Conservation (phyloP, 2,888 invertebrate species). For the Drosophila infuscata region DNA sequence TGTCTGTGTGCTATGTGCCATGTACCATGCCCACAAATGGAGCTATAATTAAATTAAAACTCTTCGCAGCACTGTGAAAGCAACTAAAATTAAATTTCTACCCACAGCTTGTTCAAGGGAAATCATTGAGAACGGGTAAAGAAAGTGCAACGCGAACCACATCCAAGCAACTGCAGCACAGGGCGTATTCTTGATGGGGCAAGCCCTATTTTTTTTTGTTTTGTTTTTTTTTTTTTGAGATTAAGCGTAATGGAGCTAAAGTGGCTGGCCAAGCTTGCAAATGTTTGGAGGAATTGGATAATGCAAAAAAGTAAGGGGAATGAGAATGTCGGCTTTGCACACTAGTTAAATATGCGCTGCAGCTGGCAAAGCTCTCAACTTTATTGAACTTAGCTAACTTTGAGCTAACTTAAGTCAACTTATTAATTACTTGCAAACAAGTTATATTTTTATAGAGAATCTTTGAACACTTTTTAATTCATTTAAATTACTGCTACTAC, state of each 20-base stretch:
- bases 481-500: not conserved
- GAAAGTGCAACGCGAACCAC: conserved; percentile 24
- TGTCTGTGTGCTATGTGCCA: conserved; percentile 40
- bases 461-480: not conserved
- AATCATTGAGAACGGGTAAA: conserved; percentile 33
- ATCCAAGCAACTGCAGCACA: conserved; percentile 36
- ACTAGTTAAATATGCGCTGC: not conserved
- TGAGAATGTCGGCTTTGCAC: not conserved
- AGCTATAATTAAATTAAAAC: conserved; percentile 79
- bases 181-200: conserved; percentile 69
- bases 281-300: not conserved
- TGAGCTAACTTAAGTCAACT: not conserved
- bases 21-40: conserved; percentile 63
- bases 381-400: conserved; percentile 2
- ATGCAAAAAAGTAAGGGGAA: not conserved
- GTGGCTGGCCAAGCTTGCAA: conserved; percentile 26
- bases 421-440: conserved; percentile 2
- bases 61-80: conserved; percentile 47
- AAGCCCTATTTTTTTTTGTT: conserved; percentile 25
- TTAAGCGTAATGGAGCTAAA: conserved; percentile 53
- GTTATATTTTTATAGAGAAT: not conserved
- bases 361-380: not conserved
- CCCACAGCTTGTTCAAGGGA: conserved; percentile 49
- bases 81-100: conserved; percentile 43
- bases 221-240: conserved; percentile 34